phyloP scores from a whole-genome alignment of 2,113 vertebrate genomes.

The Promerops cafer region DNA sequence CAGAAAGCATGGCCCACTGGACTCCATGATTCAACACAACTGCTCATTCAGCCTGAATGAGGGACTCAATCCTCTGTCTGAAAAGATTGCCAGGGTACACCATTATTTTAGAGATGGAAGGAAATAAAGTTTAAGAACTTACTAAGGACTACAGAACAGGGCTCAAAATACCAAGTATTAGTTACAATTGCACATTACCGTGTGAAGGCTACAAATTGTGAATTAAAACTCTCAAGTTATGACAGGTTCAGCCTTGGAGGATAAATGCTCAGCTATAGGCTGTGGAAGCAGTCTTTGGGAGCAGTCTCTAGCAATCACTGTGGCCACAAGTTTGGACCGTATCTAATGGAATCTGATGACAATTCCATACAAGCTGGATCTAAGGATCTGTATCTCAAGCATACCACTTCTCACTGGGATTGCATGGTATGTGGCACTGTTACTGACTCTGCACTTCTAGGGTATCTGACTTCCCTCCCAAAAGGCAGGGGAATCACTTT shows the following conservation, averaged over 20 bases:
- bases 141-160: background rate
- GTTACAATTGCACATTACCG: background rate
- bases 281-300: background rate
- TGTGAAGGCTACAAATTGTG: background rate
- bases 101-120: background rate
- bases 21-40: background rate
- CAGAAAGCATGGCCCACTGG: background rate
- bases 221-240: background rate
- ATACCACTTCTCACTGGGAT: background rate
- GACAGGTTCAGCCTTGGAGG: background rate
- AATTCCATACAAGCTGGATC: background rate
- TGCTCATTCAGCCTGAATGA: background rate
- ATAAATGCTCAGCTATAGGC: background rate
- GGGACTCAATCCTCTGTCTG: background rate
- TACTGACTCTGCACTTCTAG: background rate
- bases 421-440: background rate
- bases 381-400: background rate
- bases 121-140: background rate
- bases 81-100: background rate
- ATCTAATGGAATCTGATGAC: background rate
- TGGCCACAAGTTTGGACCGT: background rate
- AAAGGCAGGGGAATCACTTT: background rate
- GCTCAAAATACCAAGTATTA: background rate
- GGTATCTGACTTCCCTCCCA: background rate
- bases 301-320: background rate